Evolutionary conservation across 2,113 vertebrate species (phyloP).

Genomic region (Cepphus grylle): DNA sequence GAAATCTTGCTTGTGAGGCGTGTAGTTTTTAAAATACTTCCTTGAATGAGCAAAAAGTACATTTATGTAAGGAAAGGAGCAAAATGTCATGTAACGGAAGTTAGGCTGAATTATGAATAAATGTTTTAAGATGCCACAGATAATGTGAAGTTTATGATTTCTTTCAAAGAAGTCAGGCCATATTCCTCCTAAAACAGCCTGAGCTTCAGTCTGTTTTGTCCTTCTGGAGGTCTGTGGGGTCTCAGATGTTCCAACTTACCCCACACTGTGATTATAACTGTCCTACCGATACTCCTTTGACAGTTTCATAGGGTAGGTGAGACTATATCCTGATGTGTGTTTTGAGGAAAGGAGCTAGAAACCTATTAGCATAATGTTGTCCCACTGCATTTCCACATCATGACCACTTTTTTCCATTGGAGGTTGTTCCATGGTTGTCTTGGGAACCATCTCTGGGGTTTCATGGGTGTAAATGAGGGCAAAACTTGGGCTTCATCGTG

Average conservation of each 20-base stretch:
- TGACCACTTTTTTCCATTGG: background rate
- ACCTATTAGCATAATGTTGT: background rate
- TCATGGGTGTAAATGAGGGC: background rate
- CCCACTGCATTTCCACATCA: background rate
- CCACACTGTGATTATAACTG: background rate
- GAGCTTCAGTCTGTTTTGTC: background rate
- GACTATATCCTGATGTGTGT: background rate
- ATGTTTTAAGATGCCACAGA: background rate
- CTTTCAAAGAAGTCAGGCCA: background rate
- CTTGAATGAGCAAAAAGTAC: background rate
- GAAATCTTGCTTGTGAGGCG: background rate
- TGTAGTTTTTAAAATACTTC: background rate
- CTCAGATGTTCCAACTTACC: background rate
- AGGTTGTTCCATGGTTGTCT: background rate
- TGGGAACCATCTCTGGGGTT: background rate
- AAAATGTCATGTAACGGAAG: background rate
- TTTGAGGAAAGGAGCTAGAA: background rate
- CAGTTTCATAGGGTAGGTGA: background rate
- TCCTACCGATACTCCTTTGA: background rate
- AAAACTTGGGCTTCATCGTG: background rate
- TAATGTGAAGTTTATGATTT: background rate
- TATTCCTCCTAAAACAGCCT: background rate
- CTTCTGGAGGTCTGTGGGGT: background rate
- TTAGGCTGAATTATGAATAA: background rate
- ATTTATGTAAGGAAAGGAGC: background rate